phyloP scores from a whole-genome alignment of 2,888 invertebrate genomes.

The Caenorhabditis wallacei region DNA sequence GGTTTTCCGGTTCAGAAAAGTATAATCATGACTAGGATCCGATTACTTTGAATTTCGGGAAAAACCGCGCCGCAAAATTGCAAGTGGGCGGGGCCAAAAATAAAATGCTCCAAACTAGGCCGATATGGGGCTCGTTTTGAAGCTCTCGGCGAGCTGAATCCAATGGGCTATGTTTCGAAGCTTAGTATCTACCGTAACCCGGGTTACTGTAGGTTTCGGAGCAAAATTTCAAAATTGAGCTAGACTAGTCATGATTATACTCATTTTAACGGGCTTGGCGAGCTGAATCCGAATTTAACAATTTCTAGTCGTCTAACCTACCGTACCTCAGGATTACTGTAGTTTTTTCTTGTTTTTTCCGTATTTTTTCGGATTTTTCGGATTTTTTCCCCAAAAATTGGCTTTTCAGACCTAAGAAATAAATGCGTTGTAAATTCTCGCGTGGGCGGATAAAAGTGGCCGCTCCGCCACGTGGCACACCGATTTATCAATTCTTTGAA shows the following conservation, averaged over 20 bases:
- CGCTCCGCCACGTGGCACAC: conserved; percentile 58
- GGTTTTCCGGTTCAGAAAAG: too few species aligned
- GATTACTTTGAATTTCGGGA: too few species aligned
- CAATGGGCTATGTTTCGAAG: too few species aligned
- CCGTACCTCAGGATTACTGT: background rate
- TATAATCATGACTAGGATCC: too few species aligned
- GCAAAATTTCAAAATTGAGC: background rate
- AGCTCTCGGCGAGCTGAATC: background rate
- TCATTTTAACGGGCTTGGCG: too few species aligned
- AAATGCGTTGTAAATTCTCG: conserved; percentile 63
- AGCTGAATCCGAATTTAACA: background rate
- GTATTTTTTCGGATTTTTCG: background rate
- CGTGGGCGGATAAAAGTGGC: conserved; percentile 66
- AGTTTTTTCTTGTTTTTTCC: background rate
- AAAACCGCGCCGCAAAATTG: too few species aligned
- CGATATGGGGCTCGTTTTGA: background rate
- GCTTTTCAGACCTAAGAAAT: background rate
- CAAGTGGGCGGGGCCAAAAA: too few species aligned
- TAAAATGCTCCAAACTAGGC: too few species aligned
- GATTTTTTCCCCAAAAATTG: background rate
- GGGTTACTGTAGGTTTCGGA: background rate
- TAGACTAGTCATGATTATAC: background rate
- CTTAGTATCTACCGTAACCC: too few species aligned
- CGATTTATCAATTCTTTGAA: conserved; percentile 54
- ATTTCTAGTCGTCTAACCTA: background rate